Evolutionary conservation across 2,797 vertebrate species (phyloP).

Genomic region (Gypaetus barbatus): DNA sequence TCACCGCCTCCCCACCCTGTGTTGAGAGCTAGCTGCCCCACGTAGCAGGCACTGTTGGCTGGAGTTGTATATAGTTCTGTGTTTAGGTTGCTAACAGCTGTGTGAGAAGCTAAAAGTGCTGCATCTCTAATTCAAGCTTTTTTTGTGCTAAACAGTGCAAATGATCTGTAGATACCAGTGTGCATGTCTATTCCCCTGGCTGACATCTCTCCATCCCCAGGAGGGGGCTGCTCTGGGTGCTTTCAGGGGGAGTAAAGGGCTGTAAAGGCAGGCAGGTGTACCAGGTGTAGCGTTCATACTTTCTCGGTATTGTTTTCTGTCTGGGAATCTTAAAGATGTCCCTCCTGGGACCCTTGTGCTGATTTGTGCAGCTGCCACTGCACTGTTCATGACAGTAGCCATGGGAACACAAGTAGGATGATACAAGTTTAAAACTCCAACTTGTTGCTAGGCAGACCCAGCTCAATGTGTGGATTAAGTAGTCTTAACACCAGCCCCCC

Average conservation of each 20-base stretch:
- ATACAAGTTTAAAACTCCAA: constrained; percentile 71
- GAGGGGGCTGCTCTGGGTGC: not conserved
- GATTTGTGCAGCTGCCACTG: constrained; percentile 63
- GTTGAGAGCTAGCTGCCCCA: not conserved
- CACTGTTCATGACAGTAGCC: constrained; percentile 69
- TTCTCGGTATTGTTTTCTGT: constrained; percentile 32
- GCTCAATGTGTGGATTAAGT: constrained; percentile 46
- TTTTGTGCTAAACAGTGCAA: not conserved
- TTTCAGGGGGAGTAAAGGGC: not conserved
- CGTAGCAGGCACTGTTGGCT: not conserved
- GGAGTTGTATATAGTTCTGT: not conserved
- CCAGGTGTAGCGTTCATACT: not conserved
- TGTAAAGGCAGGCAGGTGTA: not conserved
- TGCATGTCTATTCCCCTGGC: not conserved
- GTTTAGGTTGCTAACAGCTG: not conserved
- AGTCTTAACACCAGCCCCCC: not conserved
- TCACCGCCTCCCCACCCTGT: not conserved
- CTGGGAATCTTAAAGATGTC: constrained; percentile 47
- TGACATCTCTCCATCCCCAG: not conserved
- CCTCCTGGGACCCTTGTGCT: constrained; percentile 59
- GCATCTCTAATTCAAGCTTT: not conserved
- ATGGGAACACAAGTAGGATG: constrained; percentile 75
- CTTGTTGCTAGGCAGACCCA: constrained; percentile 76
- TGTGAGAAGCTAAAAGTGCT: not conserved
- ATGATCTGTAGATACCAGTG: not conserved